These are phyloP conservation scores for Scaptomyza caliginosa DNA, from an alignment of 2,888 invertebrate species.

Conservation along the genomic window DNA sequence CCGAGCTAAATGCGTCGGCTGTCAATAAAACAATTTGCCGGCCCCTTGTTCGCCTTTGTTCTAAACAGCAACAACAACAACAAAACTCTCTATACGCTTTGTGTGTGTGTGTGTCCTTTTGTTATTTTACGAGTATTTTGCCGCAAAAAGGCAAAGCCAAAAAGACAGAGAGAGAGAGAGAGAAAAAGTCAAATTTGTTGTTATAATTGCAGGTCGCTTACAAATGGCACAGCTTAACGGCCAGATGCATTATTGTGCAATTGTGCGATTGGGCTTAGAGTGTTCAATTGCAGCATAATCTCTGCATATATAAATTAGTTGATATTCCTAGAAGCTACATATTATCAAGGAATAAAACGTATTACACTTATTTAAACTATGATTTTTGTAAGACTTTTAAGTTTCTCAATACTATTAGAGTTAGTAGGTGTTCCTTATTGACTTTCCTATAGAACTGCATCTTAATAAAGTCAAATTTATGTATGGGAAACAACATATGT, in stretches of 20 bases:
- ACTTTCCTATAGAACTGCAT: too few species aligned
- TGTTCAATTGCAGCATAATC: slow-evolving; percentile 10
- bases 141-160: slow-evolving; percentile 36
- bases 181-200: slow-evolving; percentile 46
- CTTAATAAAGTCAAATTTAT: background rate
- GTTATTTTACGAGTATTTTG: slow-evolving; percentile 25
- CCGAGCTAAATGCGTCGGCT: slow-evolving; percentile 68
- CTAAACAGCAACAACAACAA: slow-evolving; percentile 33
- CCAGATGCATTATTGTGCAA: slow-evolving; percentile 19
- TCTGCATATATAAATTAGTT: background rate
- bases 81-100: slow-evolving; percentile 7
- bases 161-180: background rate
- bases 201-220: slow-evolving; percentile 22
- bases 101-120: slow-evolving; percentile 20
- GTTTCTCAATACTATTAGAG: too few species aligned
- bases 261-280: background rate
- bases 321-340: too few species aligned
- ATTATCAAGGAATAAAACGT: too few species aligned
- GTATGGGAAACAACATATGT: slow-evolving; percentile 7
- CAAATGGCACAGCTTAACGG: slow-evolving; percentile 19
- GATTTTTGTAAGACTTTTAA: too few species aligned
- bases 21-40: slow-evolving; percentile 77
- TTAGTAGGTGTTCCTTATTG: too few species aligned
- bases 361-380: too few species aligned
- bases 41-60: slow-evolving; percentile 55